Conservation (phyloP, 2,888 invertebrate genomes). For the Phortica magna region DNA sequence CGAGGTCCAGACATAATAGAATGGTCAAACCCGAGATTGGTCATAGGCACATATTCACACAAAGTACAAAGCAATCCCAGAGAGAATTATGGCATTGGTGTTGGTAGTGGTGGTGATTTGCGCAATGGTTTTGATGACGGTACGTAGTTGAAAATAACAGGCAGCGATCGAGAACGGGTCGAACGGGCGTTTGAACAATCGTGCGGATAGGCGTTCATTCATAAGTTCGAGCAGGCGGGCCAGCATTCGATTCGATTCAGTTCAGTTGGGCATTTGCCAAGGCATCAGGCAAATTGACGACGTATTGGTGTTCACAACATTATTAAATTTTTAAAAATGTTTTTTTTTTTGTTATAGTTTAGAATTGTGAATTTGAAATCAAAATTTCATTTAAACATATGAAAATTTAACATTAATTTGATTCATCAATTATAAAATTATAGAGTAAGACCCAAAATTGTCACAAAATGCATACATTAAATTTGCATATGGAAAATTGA, state of each 20-base stretch:
- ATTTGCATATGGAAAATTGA: neutral
- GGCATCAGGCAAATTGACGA: constrained; percentile 32
- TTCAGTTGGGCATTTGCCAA: constrained; percentile 19
- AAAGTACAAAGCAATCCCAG: constrained; percentile 1
- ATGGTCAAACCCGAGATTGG: constrained; percentile 14
- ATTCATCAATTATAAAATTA: neutral
- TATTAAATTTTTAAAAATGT: neutral
- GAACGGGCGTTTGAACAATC: constrained; percentile 12
- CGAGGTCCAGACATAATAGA: neutral
- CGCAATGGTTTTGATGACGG: constrained; percentile 38
- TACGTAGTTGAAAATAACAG: constrained; percentile 52
- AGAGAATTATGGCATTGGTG: constrained; percentile 39
- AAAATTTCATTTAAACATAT: constrained; percentile 15
- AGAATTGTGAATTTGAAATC: constrained; percentile 4
- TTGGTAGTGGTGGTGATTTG: constrained; percentile 44
- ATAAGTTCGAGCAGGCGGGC: constrained; percentile 6
- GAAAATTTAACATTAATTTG: constrained; percentile 1
- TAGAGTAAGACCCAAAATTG: neutral
- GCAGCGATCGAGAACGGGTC: constrained; percentile 13
- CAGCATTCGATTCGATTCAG: neutral
- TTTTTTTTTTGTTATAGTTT: constrained; percentile 21
- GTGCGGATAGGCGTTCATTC: constrained; percentile 41
- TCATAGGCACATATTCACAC: constrained; percentile 7
- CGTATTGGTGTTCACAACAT: neutral
- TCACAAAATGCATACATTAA: constrained; percentile 4